phyloP scores from a whole-genome alignment of 2,888 invertebrate genomes.

The Scrobipalpa atriplicella region DNA sequence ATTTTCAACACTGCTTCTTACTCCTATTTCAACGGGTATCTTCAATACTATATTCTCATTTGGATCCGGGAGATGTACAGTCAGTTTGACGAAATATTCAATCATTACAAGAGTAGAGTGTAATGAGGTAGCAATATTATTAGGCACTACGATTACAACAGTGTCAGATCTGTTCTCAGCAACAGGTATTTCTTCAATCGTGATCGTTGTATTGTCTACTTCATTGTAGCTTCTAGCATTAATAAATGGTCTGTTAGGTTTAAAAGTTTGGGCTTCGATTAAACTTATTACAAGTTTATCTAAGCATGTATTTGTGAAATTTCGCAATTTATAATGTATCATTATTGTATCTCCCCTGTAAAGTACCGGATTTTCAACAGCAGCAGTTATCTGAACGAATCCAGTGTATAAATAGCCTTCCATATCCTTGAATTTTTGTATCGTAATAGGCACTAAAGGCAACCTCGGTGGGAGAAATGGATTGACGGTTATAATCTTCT shows the following conservation, averaged over 20 bases:
- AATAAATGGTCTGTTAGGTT: conserved; percentile 22
- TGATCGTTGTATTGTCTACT: not conserved
- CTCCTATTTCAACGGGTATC: conserved; percentile 12
- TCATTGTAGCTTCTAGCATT: conserved; percentile 8
- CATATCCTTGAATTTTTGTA: not conserved
- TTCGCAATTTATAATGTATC: not conserved
- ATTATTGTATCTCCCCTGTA: not conserved
- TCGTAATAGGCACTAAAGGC: not conserved
- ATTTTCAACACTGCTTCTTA: not conserved
- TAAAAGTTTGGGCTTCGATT: conserved; percentile 7
- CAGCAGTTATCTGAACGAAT: not conserved
- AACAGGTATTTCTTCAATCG: not conserved
- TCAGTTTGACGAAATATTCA: conserved; percentile 9
- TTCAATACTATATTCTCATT: not conserved
- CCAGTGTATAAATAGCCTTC: not conserved
- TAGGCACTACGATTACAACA: conserved; percentile 13
- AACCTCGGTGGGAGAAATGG: not conserved
- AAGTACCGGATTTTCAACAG: conserved; percentile 19
- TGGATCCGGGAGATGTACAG: conserved; percentile 7
- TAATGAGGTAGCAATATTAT: not conserved
- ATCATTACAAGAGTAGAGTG: not conserved
- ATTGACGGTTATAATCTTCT: conserved; percentile 16
- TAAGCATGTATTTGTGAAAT: not conserved
- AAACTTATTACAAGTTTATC: not conserved
- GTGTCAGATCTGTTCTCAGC: not conserved